Evolutionary conservation across 2,113 vertebrate genomes (phyloP).

Genomic region (Zosterops japonicus): DNA sequence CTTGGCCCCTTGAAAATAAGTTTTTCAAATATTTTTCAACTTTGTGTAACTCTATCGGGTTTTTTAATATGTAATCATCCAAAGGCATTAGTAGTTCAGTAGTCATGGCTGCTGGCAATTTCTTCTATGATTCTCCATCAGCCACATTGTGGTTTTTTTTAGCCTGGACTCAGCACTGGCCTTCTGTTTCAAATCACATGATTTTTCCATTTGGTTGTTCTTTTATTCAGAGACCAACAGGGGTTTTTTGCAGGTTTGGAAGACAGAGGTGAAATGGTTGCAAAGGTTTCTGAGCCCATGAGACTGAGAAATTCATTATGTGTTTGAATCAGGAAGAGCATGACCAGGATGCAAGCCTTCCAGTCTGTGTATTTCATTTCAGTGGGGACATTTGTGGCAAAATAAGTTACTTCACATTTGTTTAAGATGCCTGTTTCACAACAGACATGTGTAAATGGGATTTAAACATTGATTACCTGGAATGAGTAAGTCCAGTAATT

Average conservation of each 20-base stretch:
- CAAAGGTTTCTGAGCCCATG: neutral
- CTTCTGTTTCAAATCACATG: neutral
- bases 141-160: neutral
- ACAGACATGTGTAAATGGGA: neutral
- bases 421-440: neutral
- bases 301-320: neutral
- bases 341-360: neutral
- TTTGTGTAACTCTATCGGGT: rapidly evolving
- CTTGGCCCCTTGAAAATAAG: neutral
- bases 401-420: neutral
- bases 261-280: neutral
- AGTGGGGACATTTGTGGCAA: neutral
- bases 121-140: neutral
- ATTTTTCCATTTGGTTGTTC: neutral
- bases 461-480: neutral
- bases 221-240: neutral
- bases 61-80: neutral
- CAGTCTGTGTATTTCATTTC: neutral
- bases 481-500: neutral
- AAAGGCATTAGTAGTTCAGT: neutral
- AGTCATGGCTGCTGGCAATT: neutral
- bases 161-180: rapidly evolving
- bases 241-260: neutral
- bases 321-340: neutral
- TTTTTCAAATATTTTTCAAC: neutral